Conservation (phyloP, 2,888 invertebrate species). For the Hoplodrina blanda region DNA sequence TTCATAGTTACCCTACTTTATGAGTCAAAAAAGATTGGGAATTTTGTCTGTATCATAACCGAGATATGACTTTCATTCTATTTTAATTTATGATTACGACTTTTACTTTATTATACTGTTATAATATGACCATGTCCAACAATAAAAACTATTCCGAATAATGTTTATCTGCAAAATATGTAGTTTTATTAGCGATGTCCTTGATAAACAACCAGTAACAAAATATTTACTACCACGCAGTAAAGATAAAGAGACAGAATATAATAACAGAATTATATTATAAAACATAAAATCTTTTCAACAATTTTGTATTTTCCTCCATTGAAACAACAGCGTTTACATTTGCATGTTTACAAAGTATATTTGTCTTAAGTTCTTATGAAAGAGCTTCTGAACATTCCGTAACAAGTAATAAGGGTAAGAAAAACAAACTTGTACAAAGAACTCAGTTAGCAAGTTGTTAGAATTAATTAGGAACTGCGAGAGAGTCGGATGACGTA, state of each 20-base stretch:
- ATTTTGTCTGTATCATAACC: not conserved
- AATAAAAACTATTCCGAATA: not conserved
- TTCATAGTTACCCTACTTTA: no score
- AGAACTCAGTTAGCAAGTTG: slow-evolving; percentile 38
- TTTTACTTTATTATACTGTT: not conserved
- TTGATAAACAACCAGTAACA: not conserved
- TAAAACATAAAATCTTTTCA: not conserved
- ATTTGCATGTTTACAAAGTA: slow-evolving; percentile 47
- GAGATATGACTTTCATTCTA: not conserved
- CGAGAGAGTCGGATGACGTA: slow-evolving; percentile 35
- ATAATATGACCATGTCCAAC: not conserved
- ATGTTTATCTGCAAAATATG: not conserved
- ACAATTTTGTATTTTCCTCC: not conserved
- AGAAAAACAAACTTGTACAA: slow-evolving; percentile 45
- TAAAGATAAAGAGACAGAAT: slow-evolving; percentile 20
- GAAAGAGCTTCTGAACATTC: slow-evolving; percentile 25
- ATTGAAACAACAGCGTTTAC: slow-evolving; percentile 38
- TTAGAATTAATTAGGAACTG: slow-evolving; percentile 54
- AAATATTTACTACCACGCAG: not conserved
- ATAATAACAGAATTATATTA: slow-evolving; percentile 14
- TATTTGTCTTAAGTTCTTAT: slow-evolving; percentile 43
- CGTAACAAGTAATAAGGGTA: slow-evolving; percentile 29
- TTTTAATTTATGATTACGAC: not conserved
- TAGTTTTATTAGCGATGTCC: not conserved
- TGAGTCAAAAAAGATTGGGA: no score